Evolutionary conservation across 2,113 vertebrate genomes (phyloP).

Genomic region (Pluvianellus socialis): DNA sequence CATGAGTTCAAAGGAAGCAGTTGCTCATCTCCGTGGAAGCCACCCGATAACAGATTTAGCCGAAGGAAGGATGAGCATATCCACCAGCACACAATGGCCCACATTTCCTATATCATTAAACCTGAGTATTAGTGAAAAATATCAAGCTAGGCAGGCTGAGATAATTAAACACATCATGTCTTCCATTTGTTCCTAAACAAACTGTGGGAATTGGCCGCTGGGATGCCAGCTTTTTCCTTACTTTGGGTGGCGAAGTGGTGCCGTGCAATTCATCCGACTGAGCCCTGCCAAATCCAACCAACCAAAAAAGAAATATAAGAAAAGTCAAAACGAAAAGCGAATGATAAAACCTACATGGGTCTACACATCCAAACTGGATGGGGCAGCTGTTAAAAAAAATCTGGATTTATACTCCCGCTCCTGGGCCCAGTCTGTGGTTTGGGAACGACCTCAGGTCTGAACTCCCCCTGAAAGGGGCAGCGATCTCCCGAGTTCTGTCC

Average conservation of each 20-base stretch:
- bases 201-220: neutral
- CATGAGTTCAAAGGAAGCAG: neutral
- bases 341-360: neutral
- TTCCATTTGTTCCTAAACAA: neutral
- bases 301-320: neutral
- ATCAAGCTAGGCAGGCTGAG: neutral
- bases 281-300: neutral
- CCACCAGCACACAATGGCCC: neutral
- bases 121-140: conserved; percentile 17
- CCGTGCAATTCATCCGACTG: neutral
- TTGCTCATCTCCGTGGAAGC: neutral
- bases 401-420: neutral
- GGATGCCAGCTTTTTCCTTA: neutral
- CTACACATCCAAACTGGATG: neutral
- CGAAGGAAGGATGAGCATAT: neutral
- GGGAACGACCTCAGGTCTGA: neutral
- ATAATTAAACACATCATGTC: neutral
- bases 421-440: neutral
- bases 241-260: neutral
- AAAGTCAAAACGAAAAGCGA: neutral
- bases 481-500: neutral
- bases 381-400: neutral
- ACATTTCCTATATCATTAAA: conserved; percentile 24
- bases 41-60: neutral
- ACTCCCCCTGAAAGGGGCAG: neutral